Evolutionary conservation across 2,888 invertebrate species (phyloP).

Genomic region (Microdon myrmicae): DNA sequence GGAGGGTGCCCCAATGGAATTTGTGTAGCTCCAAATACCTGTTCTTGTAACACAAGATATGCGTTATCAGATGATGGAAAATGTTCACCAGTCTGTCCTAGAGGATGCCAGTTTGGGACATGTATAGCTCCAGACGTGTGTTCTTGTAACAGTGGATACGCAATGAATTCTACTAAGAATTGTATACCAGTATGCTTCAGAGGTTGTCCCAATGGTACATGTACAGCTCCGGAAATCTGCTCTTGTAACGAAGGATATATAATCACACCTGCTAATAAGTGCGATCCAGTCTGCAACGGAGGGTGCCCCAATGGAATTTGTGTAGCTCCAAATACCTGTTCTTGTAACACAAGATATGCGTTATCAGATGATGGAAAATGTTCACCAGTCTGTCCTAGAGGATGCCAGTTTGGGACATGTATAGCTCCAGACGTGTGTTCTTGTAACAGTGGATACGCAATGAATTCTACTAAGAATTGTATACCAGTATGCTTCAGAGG

Average conservation of each 20-base stretch:
- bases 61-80: conserved; percentile 52
- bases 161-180: conserved; percentile 51
- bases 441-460: conserved; percentile 42
- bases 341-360: conserved; percentile 23
- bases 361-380: conserved; percentile 1
- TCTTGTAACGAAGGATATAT: conserved; percentile 50
- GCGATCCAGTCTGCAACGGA: conserved; percentile 61
- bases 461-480: conserved; percentile 29
- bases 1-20: conserved; percentile 62
- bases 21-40: conserved; percentile 64
- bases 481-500: conserved; percentile 41
- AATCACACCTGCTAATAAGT: conserved; percentile 57
- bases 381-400: conserved; percentile 53
- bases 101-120: conserved; percentile 56
- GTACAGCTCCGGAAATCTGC: conserved; percentile 67
- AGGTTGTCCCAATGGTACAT: conserved; percentile 59
- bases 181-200: conserved; percentile 59
- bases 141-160: conserved; percentile 65
- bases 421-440: conserved; percentile 58
- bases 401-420: conserved; percentile 59
- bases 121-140: conserved; percentile 67
- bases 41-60: conserved; percentile 60
- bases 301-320: conserved; percentile 40
- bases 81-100: conserved; percentile 51
- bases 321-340: conserved; percentile 20